Evolutionary conservation across 2,888 invertebrate species (phyloP), one percentile per base, ranked within the genome.

Genomic region (Eupsilia transversa): DNA sequence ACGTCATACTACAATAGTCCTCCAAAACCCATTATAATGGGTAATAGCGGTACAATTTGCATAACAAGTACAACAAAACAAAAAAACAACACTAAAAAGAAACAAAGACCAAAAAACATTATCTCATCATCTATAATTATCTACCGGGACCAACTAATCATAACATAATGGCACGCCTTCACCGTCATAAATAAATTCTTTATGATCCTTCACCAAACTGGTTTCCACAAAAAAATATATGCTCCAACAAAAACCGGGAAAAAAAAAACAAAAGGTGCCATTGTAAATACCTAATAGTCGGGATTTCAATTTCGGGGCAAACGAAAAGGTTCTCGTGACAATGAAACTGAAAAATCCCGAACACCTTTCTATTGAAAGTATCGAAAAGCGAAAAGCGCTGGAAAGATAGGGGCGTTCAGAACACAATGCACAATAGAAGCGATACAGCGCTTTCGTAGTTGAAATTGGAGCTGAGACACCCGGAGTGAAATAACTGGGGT

Each of bases 401-500:
- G 54, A 73, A 72, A 80, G 49, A 74, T 73, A 68, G 52, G 82
- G 33, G 38, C 78, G 85, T 88, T 83, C 80, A 86, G 81, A 57
- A 69, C 65, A 72, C 57, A 69, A 38, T 10, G 33, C 38, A 72
- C 65, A 49, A 63, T 27, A 46, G 20, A 72, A 91, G 89, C 89
- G 87, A 86, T 86, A 80, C 82, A 94, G 91, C 93, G 94, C 92
- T 93, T 84, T 80, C 85, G 81, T 83, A 87, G 81, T 82, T 81
- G 84, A 90, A 89, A 91, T 88, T 86, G 84, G 90, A 91, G 91
- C 87, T 89, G 89, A 89, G 92, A 89, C 91, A 92, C 93, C 93
- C 93, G 91, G 92, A 92, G 92, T 91, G 92, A 91, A 94, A 94
- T 93, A 93, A 91, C 92, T 91, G 92, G 94, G 94, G 94, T 94